These are phyloP conservation scores for Himalopsyche phryganea DNA, from an alignment of 1,140 invertebrate species.

Conservation along the genomic window DNA sequence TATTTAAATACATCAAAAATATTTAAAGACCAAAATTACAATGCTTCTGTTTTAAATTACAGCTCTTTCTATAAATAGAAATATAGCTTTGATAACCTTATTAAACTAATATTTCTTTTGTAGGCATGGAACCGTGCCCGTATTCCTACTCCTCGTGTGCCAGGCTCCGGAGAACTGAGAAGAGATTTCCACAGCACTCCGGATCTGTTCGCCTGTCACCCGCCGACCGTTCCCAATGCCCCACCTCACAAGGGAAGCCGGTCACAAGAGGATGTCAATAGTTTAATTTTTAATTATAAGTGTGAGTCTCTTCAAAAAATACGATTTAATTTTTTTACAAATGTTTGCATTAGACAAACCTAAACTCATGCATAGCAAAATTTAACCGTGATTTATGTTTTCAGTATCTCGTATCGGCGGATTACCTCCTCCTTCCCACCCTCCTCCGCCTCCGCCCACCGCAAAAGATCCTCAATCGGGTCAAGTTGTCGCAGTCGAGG, in stretches of 20 bases:
- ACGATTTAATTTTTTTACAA: neutral
- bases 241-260: conserved; percentile 56
- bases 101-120: neutral
- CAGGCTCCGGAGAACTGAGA: conserved; percentile 63
- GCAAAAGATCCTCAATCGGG: conserved; percentile 67
- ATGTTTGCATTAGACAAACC: too few relatives aligned
- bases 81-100: too few relatives aligned
- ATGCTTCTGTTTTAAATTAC: too few relatives aligned
- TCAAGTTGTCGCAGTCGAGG: conserved; percentile 72
- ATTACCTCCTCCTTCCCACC: conserved; percentile 66
- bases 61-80: too few relatives aligned
- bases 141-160: conserved; percentile 50
- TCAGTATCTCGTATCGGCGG: conserved; percentile 39
- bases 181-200: conserved; percentile 87
- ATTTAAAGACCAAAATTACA: too few relatives aligned
- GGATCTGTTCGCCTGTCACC: conserved; percentile 61
- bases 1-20: too few relatives aligned
- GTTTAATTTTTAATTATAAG: conserved; percentile 35
- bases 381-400: conserved; percentile 15
- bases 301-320: conserved; percentile 9
- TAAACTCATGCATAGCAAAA: too few relatives aligned
- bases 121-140: conserved; percentile 52
- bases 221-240: conserved; percentile 23
- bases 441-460: conserved; percentile 63
- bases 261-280: conserved; percentile 74